These are phyloP conservation scores for Caenorhabditis zanzibari DNA, from an alignment of 2,888 invertebrate species.

Conservation along the genomic window DNA sequence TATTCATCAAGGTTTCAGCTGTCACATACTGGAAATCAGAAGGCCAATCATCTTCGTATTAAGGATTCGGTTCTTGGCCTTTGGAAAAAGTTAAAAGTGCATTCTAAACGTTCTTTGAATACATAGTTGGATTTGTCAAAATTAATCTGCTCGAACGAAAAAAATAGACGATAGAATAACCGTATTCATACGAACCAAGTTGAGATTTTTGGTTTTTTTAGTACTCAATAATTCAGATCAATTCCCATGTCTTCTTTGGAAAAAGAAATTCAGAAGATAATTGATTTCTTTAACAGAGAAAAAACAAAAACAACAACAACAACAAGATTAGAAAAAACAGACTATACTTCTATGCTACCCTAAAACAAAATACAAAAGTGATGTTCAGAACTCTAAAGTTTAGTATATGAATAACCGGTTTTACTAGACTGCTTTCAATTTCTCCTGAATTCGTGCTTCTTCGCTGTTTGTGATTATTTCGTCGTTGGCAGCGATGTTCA, in stretches of 20 bases:
- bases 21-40: neutral
- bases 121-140: too few species aligned
- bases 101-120: neutral
- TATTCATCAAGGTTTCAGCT: slow-evolving; percentile 2
- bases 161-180: too few species aligned
- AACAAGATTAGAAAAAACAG: slow-evolving; percentile 3
- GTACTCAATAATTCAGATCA: too few species aligned
- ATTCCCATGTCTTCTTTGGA: too few species aligned
- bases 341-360: neutral
- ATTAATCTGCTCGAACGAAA: too few species aligned
- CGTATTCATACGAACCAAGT: too few species aligned
- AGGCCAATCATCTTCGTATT: neutral
- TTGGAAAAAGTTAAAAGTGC: neutral
- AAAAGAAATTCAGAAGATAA: too few species aligned
- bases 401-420: neutral
- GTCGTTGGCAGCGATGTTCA: slow-evolving; percentile 59
- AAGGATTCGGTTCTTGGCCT: neutral
- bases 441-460: slow-evolving; percentile 56
- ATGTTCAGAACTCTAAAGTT: neutral
- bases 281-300: too few species aligned
- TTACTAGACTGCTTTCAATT: slow-evolving; percentile 26
- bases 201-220: too few species aligned
- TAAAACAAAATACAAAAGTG: slow-evolving; percentile 27
- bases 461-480: slow-evolving; percentile 63
- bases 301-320: neutral